phyloP scores from a whole-genome alignment of 2,888 invertebrate species.

The Leptopilina drosophilae region DNA sequence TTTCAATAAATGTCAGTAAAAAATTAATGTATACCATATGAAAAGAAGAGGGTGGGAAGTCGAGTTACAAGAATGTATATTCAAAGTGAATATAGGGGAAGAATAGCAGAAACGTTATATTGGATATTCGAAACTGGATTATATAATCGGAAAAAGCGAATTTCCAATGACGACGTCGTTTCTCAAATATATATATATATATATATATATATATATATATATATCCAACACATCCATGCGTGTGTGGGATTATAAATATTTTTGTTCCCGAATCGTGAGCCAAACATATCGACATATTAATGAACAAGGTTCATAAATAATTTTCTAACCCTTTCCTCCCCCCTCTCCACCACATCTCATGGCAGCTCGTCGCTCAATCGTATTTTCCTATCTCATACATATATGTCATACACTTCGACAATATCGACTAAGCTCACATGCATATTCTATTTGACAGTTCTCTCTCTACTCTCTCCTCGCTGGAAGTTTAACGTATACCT shows the following conservation, averaged over 20 bases:
- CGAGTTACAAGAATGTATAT: conserved; percentile 8
- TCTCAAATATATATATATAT: not conserved
- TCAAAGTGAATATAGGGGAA: conserved; percentile 16
- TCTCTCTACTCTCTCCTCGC: conserved; percentile 59
- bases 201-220: too few relatives aligned
- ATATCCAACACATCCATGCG: too few relatives aligned
- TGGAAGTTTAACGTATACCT: conserved; percentile 44
- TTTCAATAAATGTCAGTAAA: conserved; percentile 35
- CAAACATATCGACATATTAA: conserved; percentile 44
- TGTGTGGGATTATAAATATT: conserved; percentile 29
- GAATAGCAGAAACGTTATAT: conserved; percentile 46
- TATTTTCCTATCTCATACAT: conserved; percentile 43
- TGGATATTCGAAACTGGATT: conserved; percentile 42
- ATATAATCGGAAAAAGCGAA: conserved; percentile 31
- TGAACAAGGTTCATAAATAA: conserved; percentile 57
- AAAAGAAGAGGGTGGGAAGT: not conserved
- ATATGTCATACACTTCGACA: conserved; percentile 42
- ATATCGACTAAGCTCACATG: conserved; percentile 58
- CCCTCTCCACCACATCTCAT: conserved; percentile 37
- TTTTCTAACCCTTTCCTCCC: conserved; percentile 54
- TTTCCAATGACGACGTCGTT: conserved; percentile 4
- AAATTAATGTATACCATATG: conserved; percentile 21
- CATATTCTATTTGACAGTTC: conserved; percentile 64
- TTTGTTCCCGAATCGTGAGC: conserved; percentile 15
- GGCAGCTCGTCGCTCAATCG: conserved; percentile 56